A percentile compares a stretch with the other conserved stretches of the same genome.
phyloP scores from a whole-genome alignment of 53 echinoderm and acorn worm genomes.

The Hippasteria phrygiana region DNA sequence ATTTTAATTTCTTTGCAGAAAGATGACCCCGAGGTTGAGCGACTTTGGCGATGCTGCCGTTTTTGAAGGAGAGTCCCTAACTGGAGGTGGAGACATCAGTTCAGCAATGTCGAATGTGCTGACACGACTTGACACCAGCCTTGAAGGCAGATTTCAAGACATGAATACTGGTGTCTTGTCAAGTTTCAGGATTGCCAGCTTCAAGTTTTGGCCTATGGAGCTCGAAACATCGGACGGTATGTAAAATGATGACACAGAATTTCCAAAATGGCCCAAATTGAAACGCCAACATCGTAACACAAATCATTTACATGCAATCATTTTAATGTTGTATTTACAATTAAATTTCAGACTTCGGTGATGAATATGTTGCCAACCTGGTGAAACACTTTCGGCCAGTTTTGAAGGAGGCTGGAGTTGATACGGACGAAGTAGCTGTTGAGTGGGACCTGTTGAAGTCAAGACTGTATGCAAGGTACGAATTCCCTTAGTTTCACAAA shows the following conservation, averaged over 20 bases:
- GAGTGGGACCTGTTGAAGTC: constrained; percentile 53
- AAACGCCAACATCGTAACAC: too few species aligned
- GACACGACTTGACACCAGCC: constrained; percentile 1
- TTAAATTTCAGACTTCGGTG: constrained; percentile 53
- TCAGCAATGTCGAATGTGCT: constrained; percentile 22
- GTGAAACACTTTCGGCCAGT: constrained; percentile 18
- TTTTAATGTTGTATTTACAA: too few species aligned
- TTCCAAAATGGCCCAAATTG: too few species aligned
- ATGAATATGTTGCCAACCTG: not conserved
- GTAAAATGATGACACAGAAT: too few species aligned
- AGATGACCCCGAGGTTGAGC: constrained; percentile 54
- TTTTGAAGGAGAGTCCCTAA: constrained; percentile 33
- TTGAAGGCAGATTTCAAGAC: constrained; percentile 57
- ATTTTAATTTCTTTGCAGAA: constrained; percentile 2
- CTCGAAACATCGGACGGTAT: constrained; percentile 47
- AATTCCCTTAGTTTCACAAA: not conserved
- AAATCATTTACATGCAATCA: too few species aligned
- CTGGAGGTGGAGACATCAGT: constrained; percentile 33
- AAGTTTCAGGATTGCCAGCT: constrained; percentile 27
- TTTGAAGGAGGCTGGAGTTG: constrained; percentile 41
- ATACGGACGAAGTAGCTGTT: not conserved
- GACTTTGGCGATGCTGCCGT: constrained; percentile 7
- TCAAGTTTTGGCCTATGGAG: constrained; percentile 68
- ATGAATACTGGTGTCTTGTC: constrained; percentile 55
- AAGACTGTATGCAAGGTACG: constrained; percentile 50